These are phyloP conservation scores for Anorthoa munda DNA, from an alignment of 2,888 invertebrate species.

Conservation along the genomic window DNA sequence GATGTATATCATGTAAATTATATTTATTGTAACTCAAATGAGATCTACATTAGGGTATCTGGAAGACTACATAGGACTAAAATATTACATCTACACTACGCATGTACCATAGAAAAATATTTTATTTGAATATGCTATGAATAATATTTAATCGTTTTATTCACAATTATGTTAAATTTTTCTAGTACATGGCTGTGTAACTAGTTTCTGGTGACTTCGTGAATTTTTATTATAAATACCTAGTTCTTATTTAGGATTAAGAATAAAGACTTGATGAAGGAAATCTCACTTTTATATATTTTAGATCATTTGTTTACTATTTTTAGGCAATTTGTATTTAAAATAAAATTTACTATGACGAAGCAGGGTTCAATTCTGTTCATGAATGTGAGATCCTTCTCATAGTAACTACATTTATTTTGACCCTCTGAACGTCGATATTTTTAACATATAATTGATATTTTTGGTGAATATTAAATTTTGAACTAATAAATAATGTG, in stretches of 20 bases:
- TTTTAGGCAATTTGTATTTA: slow-evolving; percentile 5
- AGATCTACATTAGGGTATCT: slow-evolving; percentile 83
- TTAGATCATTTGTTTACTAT: background rate
- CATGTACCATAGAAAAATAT: slow-evolving; percentile 67
- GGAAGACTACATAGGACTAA: slow-evolving; percentile 81
- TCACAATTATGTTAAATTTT: slow-evolving; percentile 49
- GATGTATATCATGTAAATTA: slow-evolving; percentile 53
- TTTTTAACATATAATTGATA: slow-evolving; percentile 15
- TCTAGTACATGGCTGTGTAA: slow-evolving; percentile 49
- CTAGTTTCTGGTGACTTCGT: slow-evolving; percentile 39
- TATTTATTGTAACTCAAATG: slow-evolving; percentile 74
- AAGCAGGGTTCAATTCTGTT: background rate
- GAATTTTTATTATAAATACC: slow-evolving; percentile 26
- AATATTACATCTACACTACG: slow-evolving; percentile 53
- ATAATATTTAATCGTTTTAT: slow-evolving; percentile 37
- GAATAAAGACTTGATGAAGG: slow-evolving; percentile 30
- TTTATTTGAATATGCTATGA: slow-evolving; percentile 49
- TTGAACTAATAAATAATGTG: background rate
- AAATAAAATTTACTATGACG: background rate
- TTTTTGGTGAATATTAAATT: slow-evolving; percentile 10
- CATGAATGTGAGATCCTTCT: slow-evolving; percentile 13
- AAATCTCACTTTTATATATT: slow-evolving; percentile 1
- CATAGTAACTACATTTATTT: slow-evolving; percentile 30
- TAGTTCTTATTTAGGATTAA: slow-evolving; percentile 33
- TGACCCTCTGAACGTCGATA: slow-evolving; percentile 34